Evolutionary conservation across 2,797 vertebrate species (phyloP).

Genomic region (Distichodus sexfasciatus): DNA sequence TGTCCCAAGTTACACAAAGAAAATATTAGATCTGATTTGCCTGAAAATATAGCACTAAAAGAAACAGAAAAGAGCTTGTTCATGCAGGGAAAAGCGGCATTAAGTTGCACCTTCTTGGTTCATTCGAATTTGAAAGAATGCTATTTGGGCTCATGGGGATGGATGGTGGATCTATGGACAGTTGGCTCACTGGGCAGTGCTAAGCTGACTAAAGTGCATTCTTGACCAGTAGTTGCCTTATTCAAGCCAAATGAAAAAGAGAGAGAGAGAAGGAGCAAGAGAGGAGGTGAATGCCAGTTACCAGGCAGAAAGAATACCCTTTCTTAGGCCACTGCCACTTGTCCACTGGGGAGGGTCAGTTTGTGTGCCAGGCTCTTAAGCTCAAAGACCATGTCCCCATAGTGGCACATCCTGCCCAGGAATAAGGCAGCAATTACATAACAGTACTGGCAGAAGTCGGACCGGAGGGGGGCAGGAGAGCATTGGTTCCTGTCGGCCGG

Average conservation of each 20-base stretch:
- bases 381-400: background rate
- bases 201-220: conserved; percentile 7
- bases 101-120: background rate
- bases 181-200: background rate
- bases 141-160: background rate
- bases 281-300: background rate
- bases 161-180: too few relatives aligned
- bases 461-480: conserved; percentile 6
- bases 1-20: background rate
- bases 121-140: background rate
- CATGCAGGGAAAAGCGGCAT: background rate
- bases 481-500: conserved; percentile 27
- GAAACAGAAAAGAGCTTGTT: background rate
- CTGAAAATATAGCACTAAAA: background rate
- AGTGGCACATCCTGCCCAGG: conserved; percentile 9
- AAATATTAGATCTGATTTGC: background rate
- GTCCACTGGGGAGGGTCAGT: background rate
- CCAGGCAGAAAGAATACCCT: conserved; percentile 44
- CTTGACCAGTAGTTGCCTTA: background rate
- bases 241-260: too few relatives aligned
- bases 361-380: background rate
- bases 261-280: too few relatives aligned
- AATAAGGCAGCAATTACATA: conserved; percentile 52
- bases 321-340: too few relatives aligned
- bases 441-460: conserved; percentile 20